Percentiles rank a stretch among this genome's conserved stretches.
Evolutionary conservation across 2,113 vertebrate species (phyloP).

Genomic region (Clarias batrachus): DNA sequence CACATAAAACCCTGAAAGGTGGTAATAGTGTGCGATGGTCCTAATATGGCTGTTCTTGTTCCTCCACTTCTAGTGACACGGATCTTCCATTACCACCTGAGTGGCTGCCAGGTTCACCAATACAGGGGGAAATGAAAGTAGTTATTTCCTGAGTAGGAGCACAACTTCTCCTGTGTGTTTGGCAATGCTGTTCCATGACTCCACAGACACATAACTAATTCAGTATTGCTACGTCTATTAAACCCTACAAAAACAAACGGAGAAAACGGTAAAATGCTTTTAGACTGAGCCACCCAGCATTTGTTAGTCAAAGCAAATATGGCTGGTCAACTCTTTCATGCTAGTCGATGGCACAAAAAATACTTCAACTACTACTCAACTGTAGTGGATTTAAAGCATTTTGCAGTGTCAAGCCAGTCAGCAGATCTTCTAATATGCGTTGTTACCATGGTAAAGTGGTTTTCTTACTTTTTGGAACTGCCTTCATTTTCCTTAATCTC

Average conservation of each 20-base stretch:
- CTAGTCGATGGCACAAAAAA: neutral
- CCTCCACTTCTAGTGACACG: slow-evolving; percentile 61
- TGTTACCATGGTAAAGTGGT: neutral
- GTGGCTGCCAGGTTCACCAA: slow-evolving; percentile 53
- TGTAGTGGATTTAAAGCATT: neutral
- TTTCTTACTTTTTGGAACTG: neutral
- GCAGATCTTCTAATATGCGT: neutral
- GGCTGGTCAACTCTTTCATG: neutral
- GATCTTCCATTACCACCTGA: slow-evolving; percentile 63
- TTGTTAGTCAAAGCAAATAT: slow-evolving; percentile 14
- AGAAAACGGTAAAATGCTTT: slow-evolving; percentile 9
- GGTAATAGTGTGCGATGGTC: slow-evolving; percentile 1
- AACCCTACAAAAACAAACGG: slow-evolving; percentile 27
- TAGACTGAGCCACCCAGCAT: slow-evolving; percentile 12
- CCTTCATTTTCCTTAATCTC: neutral
- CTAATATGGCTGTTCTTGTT: slow-evolving; percentile 12
- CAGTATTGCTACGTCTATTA: slow-evolving; percentile 44
- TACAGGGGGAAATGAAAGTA: slow-evolving; percentile 61
- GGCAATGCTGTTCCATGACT: slow-evolving; percentile 47
- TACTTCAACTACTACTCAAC: neutral
- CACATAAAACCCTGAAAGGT: slow-evolving; percentile 8
- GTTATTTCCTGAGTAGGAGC: slow-evolving; percentile 70
- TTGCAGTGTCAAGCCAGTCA: neutral
- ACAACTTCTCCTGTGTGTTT: slow-evolving; percentile 53
- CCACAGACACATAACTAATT: slow-evolving; percentile 47